phyloP scores from a whole-genome alignment of 2,888 invertebrate species.

The Diachrysia chrysitis region DNA sequence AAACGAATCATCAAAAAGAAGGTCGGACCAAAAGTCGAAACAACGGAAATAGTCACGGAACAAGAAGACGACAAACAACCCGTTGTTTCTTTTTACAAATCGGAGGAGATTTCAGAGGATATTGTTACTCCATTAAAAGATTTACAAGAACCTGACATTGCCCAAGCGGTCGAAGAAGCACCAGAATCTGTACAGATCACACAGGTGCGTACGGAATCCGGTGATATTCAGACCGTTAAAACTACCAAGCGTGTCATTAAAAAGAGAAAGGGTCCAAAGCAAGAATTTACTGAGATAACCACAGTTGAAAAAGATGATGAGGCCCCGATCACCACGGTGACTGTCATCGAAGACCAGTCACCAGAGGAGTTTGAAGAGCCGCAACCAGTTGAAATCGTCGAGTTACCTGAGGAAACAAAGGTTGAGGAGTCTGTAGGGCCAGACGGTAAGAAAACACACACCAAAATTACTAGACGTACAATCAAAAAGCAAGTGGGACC shows the following conservation, averaged over 20 bases:
- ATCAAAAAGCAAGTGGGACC: slow-evolving; percentile 71
- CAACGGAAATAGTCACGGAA: slow-evolving; percentile 55
- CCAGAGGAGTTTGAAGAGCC: slow-evolving; percentile 3
- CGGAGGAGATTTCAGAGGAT: slow-evolving; percentile 28
- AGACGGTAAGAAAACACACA: slow-evolving; percentile 67
- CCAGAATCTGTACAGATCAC: slow-evolving; percentile 20
- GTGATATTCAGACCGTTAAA: slow-evolving; percentile 43
- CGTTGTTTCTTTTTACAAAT: slow-evolving; percentile 18
- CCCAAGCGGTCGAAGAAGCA: slow-evolving; percentile 43
- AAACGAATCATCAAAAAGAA: slow-evolving; percentile 63
- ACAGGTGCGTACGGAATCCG: slow-evolving; percentile 25
- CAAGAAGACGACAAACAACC: slow-evolving; percentile 41
- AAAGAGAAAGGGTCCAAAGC: slow-evolving; percentile 40
- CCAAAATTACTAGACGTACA: slow-evolving; percentile 68
- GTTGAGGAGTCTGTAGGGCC: slow-evolving; percentile 54
- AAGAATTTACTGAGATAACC: slow-evolving; percentile 51
- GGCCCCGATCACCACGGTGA: slow-evolving; percentile 50
- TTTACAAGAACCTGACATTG: slow-evolving; percentile 39
- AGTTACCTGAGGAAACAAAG: slow-evolving; percentile 54
- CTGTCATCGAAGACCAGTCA: slow-evolving; percentile 32
- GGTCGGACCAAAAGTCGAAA: slow-evolving; percentile 45
- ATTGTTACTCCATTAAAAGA: slow-evolving; percentile 17
- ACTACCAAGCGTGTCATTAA: slow-evolving; percentile 61
- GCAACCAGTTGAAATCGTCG: slow-evolving; percentile 52
- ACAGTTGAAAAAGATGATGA: slow-evolving; percentile 45